A percentile compares a stretch with the other conserved stretches of the same genome.
Conservation (phyloP, 1,140 invertebrate genomes). For the Bombus fervidus region DNA sequence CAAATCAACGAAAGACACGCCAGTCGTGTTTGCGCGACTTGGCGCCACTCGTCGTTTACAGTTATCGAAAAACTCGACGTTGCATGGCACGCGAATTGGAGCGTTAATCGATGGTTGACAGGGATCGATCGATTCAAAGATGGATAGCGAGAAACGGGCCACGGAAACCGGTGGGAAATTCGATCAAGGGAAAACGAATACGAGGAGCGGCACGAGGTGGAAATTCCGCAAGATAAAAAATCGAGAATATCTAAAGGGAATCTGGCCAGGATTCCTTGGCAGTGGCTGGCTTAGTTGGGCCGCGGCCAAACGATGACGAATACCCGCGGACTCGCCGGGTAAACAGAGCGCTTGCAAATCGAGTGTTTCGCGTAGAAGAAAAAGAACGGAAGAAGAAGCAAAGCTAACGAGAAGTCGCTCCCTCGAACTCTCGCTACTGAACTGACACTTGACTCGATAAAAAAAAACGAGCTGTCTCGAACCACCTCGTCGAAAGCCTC, state of each 20-base stretch:
- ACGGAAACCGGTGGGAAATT: conserved; percentile 18
- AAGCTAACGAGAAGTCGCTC: conserved; percentile 11
- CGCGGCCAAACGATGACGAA: conserved; percentile 78
- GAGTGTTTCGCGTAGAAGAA: conserved; percentile 26
- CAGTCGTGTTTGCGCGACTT: not conserved
- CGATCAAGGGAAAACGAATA: conserved; percentile 54
- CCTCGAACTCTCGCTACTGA: not conserved
- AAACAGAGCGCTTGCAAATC: conserved; percentile 57
- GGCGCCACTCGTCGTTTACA: not conserved
- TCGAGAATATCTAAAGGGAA: conserved; percentile 65
- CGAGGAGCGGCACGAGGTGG: conserved; percentile 37
- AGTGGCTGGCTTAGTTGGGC: conserved; percentile 74
- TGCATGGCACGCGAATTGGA: not conserved
- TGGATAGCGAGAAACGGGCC: conserved; percentile 8
- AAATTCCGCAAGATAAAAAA: conserved; percentile 64
- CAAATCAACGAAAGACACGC: not conserved
- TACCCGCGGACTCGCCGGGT: conserved; percentile 59
- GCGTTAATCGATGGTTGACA: not conserved
- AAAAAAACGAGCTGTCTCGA: not conserved
- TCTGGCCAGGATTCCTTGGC: conserved; percentile 75
- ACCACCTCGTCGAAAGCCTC: not conserved
- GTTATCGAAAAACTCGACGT: too few species aligned
- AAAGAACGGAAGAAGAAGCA: conserved; percentile 1
- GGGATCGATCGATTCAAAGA: not conserved
- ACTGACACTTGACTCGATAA: not conserved